Evolutionary conservation across 2,888 invertebrate genomes (phyloP).

Genomic region (Flexamia atlantica): DNA sequence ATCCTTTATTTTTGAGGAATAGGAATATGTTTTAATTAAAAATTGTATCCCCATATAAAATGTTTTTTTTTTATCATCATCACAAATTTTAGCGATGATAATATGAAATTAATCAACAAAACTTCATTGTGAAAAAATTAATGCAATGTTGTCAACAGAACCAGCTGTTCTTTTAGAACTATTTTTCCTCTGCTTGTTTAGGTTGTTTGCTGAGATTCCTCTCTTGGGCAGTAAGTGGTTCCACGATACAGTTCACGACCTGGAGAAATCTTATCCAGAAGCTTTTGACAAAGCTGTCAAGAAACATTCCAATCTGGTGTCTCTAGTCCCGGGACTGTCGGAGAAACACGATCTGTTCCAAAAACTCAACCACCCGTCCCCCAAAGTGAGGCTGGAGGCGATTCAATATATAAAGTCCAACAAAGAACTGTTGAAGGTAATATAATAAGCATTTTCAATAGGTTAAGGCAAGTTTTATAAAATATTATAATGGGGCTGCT

Average conservation of each 20-base stretch:
- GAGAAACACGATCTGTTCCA: conserved; percentile 67
- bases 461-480: no score
- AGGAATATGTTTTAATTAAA: no score
- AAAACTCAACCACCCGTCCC: conserved; percentile 81
- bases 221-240: conserved; percentile 30
- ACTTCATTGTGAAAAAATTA: no score
- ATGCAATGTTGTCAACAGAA: no score
- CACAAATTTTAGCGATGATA: no score
- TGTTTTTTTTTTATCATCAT: no score
- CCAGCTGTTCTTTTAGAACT: not conserved
- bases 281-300: conserved; percentile 79
- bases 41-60: no score
- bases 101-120: no score
- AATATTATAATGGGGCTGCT: no score
- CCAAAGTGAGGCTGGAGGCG: conserved; percentile 63
- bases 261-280: conserved; percentile 85
- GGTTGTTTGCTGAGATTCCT: conserved; percentile 34
- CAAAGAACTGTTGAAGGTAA: conserved; percentile 66
- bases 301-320: conserved; percentile 62
- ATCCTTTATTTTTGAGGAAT: no score
- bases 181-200: not conserved
- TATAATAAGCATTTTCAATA: no score
- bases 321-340: conserved; percentile 63
- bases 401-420: conserved; percentile 64
- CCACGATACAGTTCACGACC: conserved; percentile 75